These are phyloP conservation scores for Dinocampus coccinellae DNA, from an alignment of 2,888 invertebrate genomes.

Conservation along the genomic window DNA sequence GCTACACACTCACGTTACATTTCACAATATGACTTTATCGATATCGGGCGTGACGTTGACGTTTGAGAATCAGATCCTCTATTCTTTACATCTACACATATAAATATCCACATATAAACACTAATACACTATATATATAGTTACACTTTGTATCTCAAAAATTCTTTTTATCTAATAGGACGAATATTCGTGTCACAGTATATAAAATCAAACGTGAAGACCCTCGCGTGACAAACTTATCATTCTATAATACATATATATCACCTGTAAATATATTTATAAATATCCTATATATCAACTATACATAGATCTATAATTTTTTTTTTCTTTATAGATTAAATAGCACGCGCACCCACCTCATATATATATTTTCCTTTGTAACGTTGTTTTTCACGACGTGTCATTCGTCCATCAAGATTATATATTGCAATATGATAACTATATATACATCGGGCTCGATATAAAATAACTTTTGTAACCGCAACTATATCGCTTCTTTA, in stretches of 20 bases:
- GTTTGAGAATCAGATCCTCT: constrained; percentile 18
- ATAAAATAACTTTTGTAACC: neutral
- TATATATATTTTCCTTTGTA: neutral
- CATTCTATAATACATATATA: constrained; percentile 2
- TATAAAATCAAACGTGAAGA: constrained; percentile 9
- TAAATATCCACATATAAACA: neutral
- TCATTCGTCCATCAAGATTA: neutral
- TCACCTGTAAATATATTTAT: neutral
- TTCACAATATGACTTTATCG: constrained; percentile 23
- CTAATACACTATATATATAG: neutral
- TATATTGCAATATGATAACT: neutral
- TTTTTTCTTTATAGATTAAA: neutral
- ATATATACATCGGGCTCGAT: neutral
- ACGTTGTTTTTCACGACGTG: neutral
- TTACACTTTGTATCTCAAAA: neutral
- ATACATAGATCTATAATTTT: neutral
- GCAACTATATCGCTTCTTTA: neutral
- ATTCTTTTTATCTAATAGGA: neutral
- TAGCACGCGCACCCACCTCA: neutral
- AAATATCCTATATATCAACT: neutral
- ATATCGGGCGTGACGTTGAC: constrained; percentile 25
- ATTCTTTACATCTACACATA: neutral
- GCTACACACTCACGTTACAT: neutral
- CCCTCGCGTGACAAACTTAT: constrained; percentile 7
- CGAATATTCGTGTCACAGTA: neutral